phyloP scores from a whole-genome alignment of 2,888 invertebrate species.

The Eucriotettix oculatus region DNA sequence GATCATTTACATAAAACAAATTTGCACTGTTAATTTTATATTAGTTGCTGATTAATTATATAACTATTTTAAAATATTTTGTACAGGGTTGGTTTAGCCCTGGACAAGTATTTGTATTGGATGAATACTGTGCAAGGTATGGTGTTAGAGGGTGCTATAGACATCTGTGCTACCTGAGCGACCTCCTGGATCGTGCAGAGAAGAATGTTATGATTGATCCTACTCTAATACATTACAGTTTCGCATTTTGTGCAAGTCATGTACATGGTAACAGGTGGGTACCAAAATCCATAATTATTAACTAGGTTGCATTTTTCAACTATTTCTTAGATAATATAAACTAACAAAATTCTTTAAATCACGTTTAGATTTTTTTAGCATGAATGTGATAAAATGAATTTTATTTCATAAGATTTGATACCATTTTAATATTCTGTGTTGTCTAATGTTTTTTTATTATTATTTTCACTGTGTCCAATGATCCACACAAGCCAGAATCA shows the following conservation, averaged over 20 bases:
- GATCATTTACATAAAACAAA: no score
- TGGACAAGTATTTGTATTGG: slow-evolving; percentile 94
- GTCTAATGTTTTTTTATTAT: no score
- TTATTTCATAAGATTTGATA: background rate
- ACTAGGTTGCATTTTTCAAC: no score
- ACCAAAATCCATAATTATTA: background rate
- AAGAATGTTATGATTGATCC: slow-evolving; percentile 90
- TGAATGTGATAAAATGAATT: background rate
- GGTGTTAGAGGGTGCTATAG: slow-evolving; percentile 94
- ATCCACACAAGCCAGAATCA: no score
- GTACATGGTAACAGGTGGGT: slow-evolving; percentile 94
- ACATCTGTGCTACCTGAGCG: slow-evolving; percentile 89
- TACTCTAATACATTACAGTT: slow-evolving; percentile 95
- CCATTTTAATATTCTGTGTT: background rate
- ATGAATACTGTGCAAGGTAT: slow-evolving; percentile 94
- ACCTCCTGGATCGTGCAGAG: slow-evolving; percentile 87
- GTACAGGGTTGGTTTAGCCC: slow-evolving; percentile 97
- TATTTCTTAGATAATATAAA: no score
- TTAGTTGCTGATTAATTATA: no score
- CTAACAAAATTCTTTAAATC: no score
- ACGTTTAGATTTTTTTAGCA: background rate
- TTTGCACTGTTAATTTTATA: no score
- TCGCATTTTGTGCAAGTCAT: slow-evolving; percentile 98
- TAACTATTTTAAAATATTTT: slow-evolving; percentile 2
- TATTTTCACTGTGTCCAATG: no score